These are phyloP conservation scores for Arion vulgaris DNA, from an alignment of 1,140 invertebrate species.

Conservation along the genomic window DNA sequence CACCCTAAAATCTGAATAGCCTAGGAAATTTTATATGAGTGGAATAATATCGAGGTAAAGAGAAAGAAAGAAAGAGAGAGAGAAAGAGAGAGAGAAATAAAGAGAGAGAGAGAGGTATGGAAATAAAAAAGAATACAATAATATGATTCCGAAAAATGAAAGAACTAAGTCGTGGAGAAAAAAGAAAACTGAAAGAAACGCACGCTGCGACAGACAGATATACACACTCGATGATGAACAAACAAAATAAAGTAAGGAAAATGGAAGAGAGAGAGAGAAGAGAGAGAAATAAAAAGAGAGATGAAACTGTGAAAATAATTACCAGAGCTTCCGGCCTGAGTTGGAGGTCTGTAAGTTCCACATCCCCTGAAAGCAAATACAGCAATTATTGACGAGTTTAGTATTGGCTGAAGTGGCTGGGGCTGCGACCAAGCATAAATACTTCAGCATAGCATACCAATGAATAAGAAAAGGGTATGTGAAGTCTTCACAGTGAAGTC, in stretches of 20 bases:
- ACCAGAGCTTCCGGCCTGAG: conserved; percentile 87
- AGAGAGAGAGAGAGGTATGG: too few relatives aligned
- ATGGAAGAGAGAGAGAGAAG: background rate
- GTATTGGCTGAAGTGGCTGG: background rate
- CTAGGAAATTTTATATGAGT: too few relatives aligned
- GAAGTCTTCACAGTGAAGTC: background rate
- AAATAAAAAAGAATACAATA: too few relatives aligned
- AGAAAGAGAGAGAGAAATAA: too few relatives aligned
- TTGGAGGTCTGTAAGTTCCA: conserved; percentile 83
- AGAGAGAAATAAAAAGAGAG: background rate
- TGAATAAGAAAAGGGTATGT: background rate
- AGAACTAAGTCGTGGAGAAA: background rate
- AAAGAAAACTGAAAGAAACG: background rate
- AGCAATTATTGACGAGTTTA: conserved; percentile 20
- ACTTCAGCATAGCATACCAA: background rate
- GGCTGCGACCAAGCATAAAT: background rate
- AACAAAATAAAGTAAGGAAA: conserved; percentile 10
- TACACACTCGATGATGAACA: too few relatives aligned
- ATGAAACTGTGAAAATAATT: conserved; percentile 49
- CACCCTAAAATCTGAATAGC: too few relatives aligned
- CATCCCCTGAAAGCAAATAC: conserved; percentile 72
- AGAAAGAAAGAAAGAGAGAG: too few relatives aligned
- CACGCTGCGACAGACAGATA: too few relatives aligned
- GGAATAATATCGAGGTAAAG: too few relatives aligned
- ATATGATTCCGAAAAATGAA: too few relatives aligned